Evolutionary conservation across 2,113 vertebrate species (phyloP), one percentile per base, ranked within the genome.

Genomic region (Abramis brama): DNA sequence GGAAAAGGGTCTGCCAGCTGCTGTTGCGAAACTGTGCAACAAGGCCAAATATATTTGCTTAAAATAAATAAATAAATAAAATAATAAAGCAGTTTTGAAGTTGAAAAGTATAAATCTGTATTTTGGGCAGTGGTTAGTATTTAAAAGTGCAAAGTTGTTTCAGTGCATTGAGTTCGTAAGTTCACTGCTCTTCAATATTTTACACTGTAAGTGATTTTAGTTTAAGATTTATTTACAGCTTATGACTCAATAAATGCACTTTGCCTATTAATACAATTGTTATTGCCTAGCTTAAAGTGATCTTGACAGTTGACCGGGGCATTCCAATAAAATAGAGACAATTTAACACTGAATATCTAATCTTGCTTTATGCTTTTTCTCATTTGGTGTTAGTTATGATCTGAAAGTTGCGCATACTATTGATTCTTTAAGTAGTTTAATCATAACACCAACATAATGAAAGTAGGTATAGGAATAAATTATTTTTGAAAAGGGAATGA

Each of bases 281-380:
- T 82, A 82, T 82, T 68, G 43, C 43, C 62, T 68, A 52, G 60
- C 62, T 52, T 66, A 68, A 82, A 68, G 79, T 68, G 19, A 82
- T 82, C 45, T 66, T 52, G 79, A 82, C 79, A 82, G 79, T 33
- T 82, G 79, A 82, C 60, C 79, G 52, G 79, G 79, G 79, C 62
- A 6, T 82, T 82, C 79, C 62, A 30, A 68, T 82, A 68, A 82
- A 82, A 21, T 19, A 52, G 25, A 82, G 25, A 82, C 27, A 52
- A 80, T 27, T 75, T 66, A 17, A 64, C 39, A 13, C 5, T 68
- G 10, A 68, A 82, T 52, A 68, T 70, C 43, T 33, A 2, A 21
- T 55, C 17, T 55, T 55, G 52, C 13, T 64, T 64, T 80, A 45
- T 64, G 36, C 36, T 80, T 80, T 80, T 80, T 25, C 23, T 43